Evolutionary conservation across 2,113 vertebrate genomes (phyloP), one percentile per base, ranked within the genome.

Genomic region (Chloropsis hardwickii): DNA sequence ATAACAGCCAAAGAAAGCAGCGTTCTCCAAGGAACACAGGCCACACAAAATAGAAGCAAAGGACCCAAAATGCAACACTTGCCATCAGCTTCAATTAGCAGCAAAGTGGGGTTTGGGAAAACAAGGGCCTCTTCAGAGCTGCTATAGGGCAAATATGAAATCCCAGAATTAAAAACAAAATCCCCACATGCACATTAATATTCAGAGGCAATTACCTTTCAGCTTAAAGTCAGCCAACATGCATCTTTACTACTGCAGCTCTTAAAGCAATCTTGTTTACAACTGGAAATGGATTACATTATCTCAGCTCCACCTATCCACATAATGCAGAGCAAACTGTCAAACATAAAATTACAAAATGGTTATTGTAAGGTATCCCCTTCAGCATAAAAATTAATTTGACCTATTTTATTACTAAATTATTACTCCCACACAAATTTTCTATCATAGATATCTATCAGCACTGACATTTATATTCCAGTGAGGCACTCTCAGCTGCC

Each of bases 351-450:
- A 97, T 91, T 95, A 93, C 78, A 97, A 91, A 97, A 95, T 91
- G 90, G 95, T 97, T 97, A 97, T 84, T 82, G 85, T 82, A 95
- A 96, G 95, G 85, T 84, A 93, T 96, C 95, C 94, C 95, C 97
- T 97, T 94, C 92, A 97, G 81, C 92, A 94, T 83, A 94, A 95
- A 97, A 98, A 97, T 95, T 93, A 71, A 94, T 94, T 96, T 95
- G 87, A 95, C 85, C 92, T 96, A 87, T 96, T 97, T 97, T 97
- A 96, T 95, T 92, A 96, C 97, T 97, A 94, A 97, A 95, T 94
- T 96, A 97, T 94, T 97, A 96, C 95, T 97, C 97, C 97, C 95
- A 95, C 94, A 97, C 95, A 91, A 95, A 95, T 97, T 95, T 94
- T 90, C 90, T 94, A 90, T 82, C 81, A 89, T n/a, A 94, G 92